These are phyloP conservation scores for Sus cebifrons DNA, from an alignment of 2,797 vertebrate genomes.

Conservation along the genomic window DNA sequence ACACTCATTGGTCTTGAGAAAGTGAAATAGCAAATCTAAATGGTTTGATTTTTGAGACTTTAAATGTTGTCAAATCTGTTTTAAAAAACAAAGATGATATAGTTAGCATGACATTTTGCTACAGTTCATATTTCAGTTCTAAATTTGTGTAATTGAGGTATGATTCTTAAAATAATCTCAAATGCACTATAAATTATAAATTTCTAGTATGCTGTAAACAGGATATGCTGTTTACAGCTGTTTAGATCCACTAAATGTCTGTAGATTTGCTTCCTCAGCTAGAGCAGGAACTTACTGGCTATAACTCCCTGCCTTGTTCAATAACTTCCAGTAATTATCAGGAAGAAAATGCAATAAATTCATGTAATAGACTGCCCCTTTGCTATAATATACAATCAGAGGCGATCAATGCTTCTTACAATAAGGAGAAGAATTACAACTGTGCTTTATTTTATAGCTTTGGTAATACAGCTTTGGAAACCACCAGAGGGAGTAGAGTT, in stretches of 20 bases:
- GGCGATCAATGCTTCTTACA: constrained; percentile 91
- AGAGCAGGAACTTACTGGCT: constrained; percentile 88
- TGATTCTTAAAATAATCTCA: constrained; percentile 84
- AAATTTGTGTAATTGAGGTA: constrained; percentile 64
- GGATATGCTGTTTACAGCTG: constrained; percentile 90
- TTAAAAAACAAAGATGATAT: constrained; percentile 15
- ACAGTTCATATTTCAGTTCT: constrained; percentile 76
- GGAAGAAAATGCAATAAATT: constrained; percentile 92
- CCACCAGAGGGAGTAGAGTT: constrained; percentile 91
- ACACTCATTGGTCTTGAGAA: constrained; percentile 78
- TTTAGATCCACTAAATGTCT: constrained; percentile 89
- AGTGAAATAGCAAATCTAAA: constrained; percentile 71
- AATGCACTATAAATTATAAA: constrained; percentile 84
- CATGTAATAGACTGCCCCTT: constrained; percentile 91
- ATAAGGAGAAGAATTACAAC: constrained; percentile 91
- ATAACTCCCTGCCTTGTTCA: constrained; percentile 92
- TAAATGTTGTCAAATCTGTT: constrained; percentile 74
- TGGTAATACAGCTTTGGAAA: constrained; percentile 86
- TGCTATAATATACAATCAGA: constrained; percentile 92
- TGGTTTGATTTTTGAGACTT: constrained; percentile 70
- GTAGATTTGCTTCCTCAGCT: constrained; percentile 91
- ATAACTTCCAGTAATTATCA: constrained; percentile 94
- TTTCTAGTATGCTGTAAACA: constrained; percentile 86
- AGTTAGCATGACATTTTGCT: constrained; percentile 47
- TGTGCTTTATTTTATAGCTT: constrained; percentile 89